Conservation (phyloP, 2,113 vertebrate genomes). For the Eurystomus gularis region DNA sequence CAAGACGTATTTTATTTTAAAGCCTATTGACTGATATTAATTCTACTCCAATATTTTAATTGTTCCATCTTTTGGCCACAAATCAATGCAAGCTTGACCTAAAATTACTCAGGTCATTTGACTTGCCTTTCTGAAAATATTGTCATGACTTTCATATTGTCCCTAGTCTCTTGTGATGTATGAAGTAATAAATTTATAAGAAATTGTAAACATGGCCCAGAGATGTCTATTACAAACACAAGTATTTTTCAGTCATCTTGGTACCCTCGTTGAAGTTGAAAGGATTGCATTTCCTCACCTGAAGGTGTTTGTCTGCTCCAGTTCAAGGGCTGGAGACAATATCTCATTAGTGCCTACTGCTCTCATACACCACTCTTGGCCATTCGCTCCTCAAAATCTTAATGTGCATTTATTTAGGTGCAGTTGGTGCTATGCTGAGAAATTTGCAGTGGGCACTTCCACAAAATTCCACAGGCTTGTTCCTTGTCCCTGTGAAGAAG, state of each 20-base stretch:
- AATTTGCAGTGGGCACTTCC: background rate
- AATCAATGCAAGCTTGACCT: background rate
- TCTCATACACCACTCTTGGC: fast-evolving
- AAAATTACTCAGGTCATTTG: background rate
- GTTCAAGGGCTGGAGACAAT: background rate
- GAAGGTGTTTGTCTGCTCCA: background rate
- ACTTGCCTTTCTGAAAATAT: background rate
- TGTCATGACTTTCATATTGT: background rate
- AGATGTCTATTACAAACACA: background rate
- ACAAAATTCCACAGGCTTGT: background rate
- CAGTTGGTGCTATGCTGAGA: background rate
- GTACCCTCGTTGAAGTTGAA: background rate
- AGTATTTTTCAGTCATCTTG: background rate
- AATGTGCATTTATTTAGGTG: background rate
- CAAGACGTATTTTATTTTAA: background rate
- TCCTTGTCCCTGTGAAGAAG: background rate
- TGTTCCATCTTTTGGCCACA: background rate
- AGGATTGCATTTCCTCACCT: background rate
- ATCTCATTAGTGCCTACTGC: background rate
- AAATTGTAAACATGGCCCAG: background rate
- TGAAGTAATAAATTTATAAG: background rate
- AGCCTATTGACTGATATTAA: background rate
- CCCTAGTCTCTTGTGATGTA: background rate
- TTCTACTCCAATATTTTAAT: conserved; percentile 8
- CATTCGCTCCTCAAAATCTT: background rate